These are phyloP conservation scores for Drosophila quinaria DNA, from an alignment of 2,888 invertebrate genomes.

Conservation along the genomic window DNA sequence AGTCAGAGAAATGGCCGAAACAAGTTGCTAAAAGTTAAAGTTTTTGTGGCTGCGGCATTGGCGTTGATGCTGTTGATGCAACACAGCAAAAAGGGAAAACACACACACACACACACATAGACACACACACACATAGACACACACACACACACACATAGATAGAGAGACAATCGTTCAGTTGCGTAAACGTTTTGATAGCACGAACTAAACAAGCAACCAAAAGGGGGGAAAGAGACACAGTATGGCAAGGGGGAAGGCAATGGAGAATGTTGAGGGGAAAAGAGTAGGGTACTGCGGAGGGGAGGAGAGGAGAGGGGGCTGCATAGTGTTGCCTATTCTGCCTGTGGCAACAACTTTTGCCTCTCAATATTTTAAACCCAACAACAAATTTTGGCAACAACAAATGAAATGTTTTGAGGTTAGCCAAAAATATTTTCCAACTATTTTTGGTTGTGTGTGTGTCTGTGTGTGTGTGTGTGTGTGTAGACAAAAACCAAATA, in stretches of 20 bases:
- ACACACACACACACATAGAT: constrained; percentile 12
- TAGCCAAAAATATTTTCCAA: constrained; percentile 72
- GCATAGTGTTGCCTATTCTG: constrained; percentile 1
- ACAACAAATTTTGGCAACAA: constrained; percentile 64
- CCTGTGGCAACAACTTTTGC: constrained; percentile 61
- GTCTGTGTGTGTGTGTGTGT: constrained; percentile 11
- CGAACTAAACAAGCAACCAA: constrained; percentile 55
- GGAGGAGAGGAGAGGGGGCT: background rate
- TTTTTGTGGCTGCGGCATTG: constrained; percentile 66
- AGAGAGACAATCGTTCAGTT: constrained; percentile 20
- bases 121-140: constrained; percentile 23
- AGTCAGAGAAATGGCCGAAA: constrained; percentile 50
- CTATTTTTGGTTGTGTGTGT: constrained; percentile 48
- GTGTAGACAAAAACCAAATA: constrained; percentile 25
- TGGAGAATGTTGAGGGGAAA: background rate
- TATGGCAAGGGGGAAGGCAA: background rate
- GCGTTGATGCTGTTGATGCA: constrained; percentile 47
- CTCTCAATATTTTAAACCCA: constrained; percentile 75
- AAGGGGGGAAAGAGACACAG: background rate
- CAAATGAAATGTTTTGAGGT: constrained; percentile 78
- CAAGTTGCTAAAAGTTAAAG: constrained; percentile 74
- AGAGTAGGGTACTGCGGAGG: too few relatives aligned
- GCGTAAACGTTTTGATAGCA: constrained; percentile 63
- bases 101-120: constrained; percentile 22
- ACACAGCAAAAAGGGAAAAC: constrained; percentile 51